Evolutionary conservation across 2,888 invertebrate genomes (phyloP), one percentile per base, ranked within the genome.

Genomic region (Lithophane semibrunnea): DNA sequence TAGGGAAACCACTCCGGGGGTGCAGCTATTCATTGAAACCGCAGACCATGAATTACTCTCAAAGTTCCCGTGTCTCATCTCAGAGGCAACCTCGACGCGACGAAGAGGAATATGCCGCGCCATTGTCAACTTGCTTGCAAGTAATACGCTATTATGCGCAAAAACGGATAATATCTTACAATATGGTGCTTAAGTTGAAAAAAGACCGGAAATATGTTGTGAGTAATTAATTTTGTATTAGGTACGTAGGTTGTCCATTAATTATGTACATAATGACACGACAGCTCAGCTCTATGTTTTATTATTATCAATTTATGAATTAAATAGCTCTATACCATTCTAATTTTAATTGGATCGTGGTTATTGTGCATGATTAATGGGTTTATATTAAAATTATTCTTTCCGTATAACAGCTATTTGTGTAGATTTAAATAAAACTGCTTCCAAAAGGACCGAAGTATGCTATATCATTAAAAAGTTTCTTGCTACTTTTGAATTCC

Each of bases 11-110:
- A 78, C 82, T 84, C 77, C 52, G 58, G 60, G 80, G 77, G 77
- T 91, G 91, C 90, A 91, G 89, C 88, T 88, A 87, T 90, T 91
- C 88, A 90, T 90, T 89, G 89, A 89, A 91, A 91, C 91, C 91
- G 70, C 90, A 87, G 85, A 86, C 86, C 88, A 90, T 91, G 90
- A 90, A 88, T 87, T 88, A 88, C 90, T 86, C 89, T 79, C 84
- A 75, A 85, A 88, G 86, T 89, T 88, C 87, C 83, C 84, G 86
- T 86, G 89, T 88, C 88, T 89, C 87, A 86, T 83, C 83, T 89
- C 76, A 78, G 83, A 75, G 83, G 77, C 80, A 84, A 75, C 75
- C 75, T 73, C 66, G 75, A 77, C 64, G 79, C 88, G 86, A 88
- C 85, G 86, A 87, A 85, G 86, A 86, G 82, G 87, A 87, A 90